These are phyloP conservation scores for Crotalus helleri DNA, from an alignment of 2,113 vertebrate species.

Conservation along the genomic window DNA sequence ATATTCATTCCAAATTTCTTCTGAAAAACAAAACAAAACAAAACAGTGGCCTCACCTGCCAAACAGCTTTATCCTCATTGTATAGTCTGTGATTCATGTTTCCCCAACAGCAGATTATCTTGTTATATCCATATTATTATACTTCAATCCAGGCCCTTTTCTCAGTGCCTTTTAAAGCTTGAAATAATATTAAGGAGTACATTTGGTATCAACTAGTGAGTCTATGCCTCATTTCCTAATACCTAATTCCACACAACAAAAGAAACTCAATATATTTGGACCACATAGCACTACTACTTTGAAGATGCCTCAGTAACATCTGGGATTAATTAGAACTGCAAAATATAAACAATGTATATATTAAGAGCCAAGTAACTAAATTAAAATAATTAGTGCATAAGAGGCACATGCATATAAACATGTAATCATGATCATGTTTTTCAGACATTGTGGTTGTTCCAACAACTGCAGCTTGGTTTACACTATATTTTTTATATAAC, in stretches of 20 bases:
- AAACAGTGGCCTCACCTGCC: neutral
- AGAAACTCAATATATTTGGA: neutral
- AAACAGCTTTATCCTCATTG: neutral
- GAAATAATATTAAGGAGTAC: neutral
- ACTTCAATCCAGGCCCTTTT: neutral
- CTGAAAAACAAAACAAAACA: neutral
- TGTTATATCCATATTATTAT: neutral
- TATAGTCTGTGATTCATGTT: neutral
- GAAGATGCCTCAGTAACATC: neutral
- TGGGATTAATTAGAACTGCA: neutral
- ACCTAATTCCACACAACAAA: neutral
- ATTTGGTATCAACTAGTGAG: neutral
- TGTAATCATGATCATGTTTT: neutral
- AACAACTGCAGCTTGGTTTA: neutral
- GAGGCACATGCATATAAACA: neutral
- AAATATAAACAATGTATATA: neutral
- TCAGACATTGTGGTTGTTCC: neutral
- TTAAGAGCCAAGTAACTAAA: neutral
- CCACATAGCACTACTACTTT: neutral
- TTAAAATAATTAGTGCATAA: neutral
- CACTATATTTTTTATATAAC: neutral
- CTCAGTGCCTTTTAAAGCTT: constrained; percentile 9
- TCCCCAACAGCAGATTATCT: neutral
- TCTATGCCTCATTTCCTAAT: neutral
- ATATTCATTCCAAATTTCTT: neutral